Conservation (phyloP, 1,140 invertebrate species). For the Ganaspis sp. region DNA sequence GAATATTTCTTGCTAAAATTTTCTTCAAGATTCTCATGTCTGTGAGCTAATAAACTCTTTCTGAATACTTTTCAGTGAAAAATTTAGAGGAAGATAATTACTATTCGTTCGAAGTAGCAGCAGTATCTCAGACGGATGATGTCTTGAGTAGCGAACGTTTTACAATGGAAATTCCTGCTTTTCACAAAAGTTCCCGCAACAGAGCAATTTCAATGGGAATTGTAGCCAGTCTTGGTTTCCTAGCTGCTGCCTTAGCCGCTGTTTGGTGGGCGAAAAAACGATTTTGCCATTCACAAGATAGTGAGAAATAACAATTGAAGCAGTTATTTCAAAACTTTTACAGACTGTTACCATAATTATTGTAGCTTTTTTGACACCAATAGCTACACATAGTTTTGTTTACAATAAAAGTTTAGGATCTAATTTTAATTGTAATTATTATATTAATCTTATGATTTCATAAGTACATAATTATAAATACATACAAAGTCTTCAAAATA, state of each 20-base stretch:
- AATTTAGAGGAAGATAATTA: slow-evolving; percentile 80
- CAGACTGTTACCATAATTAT: background rate
- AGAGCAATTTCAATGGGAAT: slow-evolving; percentile 81
- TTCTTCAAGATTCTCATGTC: too few species aligned
- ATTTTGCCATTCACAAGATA: slow-evolving; percentile 65
- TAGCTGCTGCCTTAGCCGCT: slow-evolving; percentile 78
- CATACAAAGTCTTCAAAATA: too few species aligned
- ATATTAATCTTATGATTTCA: too few species aligned
- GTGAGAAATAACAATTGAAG: slow-evolving; percentile 59
- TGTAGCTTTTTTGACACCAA: background rate
- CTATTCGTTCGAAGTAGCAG: slow-evolving; percentile 82
- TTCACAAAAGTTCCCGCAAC: slow-evolving; percentile 73
- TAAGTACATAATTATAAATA: too few species aligned
- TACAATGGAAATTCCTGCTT: slow-evolving; percentile 79
- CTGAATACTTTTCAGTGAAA: slow-evolving; percentile 75
- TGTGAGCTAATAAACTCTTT: background rate
- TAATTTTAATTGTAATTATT: too few species aligned
- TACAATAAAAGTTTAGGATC: too few species aligned
- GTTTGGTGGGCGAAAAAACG: slow-evolving; percentile 79
- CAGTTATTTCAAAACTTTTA: background rate
- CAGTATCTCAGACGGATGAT: slow-evolving; percentile 77
- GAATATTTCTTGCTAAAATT: too few species aligned
- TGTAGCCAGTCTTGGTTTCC: slow-evolving; percentile 76
- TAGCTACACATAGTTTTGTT: background rate
- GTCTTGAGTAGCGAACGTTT: slow-evolving; percentile 78